Evolutionary conservation across 1,140 invertebrate genomes (phyloP).

Genomic region (Scaptomyza hsui): DNA sequence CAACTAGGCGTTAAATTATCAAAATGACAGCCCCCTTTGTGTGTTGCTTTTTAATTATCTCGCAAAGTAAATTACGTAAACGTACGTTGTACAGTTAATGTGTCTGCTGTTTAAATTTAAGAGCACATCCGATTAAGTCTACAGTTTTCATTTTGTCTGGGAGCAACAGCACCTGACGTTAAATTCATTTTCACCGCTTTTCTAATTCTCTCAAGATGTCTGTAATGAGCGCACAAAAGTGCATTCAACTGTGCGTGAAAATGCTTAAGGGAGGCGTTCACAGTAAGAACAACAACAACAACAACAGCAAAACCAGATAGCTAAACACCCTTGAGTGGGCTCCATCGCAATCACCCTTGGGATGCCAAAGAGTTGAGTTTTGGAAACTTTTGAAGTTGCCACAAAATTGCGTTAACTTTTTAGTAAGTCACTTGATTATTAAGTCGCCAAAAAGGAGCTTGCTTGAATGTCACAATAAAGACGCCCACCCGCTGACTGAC

Average conservation of each 20-base stretch:
- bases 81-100: constrained; percentile 26
- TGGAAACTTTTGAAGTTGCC: constrained; percentile 77
- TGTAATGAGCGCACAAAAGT: constrained; percentile 59
- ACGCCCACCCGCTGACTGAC: constrained; percentile 37
- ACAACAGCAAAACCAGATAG: constrained; percentile 12
- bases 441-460: constrained; percentile 35
- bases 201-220: constrained; percentile 24
- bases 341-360: neutral
- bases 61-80: constrained; percentile 63
- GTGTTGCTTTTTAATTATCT: constrained; percentile 67
- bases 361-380: constrained; percentile 48
- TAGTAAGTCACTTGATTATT: constrained; percentile 80
- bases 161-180: constrained; percentile 3
- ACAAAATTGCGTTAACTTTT: constrained; percentile 81
- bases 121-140: neutral
- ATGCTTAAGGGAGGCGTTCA: constrained; percentile 28
- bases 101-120: constrained; percentile 1
- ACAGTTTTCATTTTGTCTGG: neutral
- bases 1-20: constrained; percentile 74
- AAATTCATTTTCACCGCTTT: constrained; percentile 15
- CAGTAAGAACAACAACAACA: constrained; percentile 4
- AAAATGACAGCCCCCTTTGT: constrained; percentile 45
- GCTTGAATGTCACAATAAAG: constrained; percentile 68
- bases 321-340: too few relatives aligned
- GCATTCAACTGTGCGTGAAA: constrained; percentile 78